phyloP scores from a whole-genome alignment of 2,888 invertebrate species.

The Anorthoa munda region DNA sequence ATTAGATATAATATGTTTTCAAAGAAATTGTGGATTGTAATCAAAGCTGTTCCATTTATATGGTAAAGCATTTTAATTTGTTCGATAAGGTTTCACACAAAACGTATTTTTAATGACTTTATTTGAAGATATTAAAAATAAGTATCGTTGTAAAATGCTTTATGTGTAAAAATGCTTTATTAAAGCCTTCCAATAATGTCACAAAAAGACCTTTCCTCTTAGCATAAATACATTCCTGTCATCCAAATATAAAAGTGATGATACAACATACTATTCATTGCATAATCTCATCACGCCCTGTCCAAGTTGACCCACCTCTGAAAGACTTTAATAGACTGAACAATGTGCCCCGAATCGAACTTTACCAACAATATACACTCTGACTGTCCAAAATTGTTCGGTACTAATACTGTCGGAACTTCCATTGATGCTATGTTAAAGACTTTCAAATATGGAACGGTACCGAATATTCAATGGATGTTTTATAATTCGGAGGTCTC shows the following conservation, averaged over 20 bases:
- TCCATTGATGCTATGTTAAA: constrained; percentile 68
- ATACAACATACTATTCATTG: constrained; percentile 78
- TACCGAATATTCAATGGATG: constrained; percentile 58
- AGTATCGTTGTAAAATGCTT: too few relatives aligned
- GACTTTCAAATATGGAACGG: not conserved
- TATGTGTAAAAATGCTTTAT: not conserved
- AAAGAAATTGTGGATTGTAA: constrained; percentile 47
- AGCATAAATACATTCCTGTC: constrained; percentile 76
- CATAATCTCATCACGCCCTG: constrained; percentile 85
- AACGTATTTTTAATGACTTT: constrained; percentile 6
- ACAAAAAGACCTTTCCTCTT: constrained; percentile 72
- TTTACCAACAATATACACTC: constrained; percentile 69
- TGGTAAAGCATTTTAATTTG: constrained; percentile 44
- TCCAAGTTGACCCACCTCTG: constrained; percentile 86
- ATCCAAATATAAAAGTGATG: constrained; percentile 76
- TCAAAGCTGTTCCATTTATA: constrained; percentile 38
- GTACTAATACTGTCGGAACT: constrained; percentile 3
- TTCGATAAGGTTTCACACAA: not conserved
- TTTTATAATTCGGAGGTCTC: constrained; percentile 45
- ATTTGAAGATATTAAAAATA: not conserved
- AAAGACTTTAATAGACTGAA: constrained; percentile 89
- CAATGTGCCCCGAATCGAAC: constrained; percentile 83
- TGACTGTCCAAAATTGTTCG: constrained; percentile 63
- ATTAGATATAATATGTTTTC: constrained; percentile 49
- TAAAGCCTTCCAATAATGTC: constrained; percentile 49